Percentiles rank a stretch among this genome's conserved stretches.
Conservation (phyloP, 2,113 vertebrate species). For the Peromyscus californicus region DNA sequence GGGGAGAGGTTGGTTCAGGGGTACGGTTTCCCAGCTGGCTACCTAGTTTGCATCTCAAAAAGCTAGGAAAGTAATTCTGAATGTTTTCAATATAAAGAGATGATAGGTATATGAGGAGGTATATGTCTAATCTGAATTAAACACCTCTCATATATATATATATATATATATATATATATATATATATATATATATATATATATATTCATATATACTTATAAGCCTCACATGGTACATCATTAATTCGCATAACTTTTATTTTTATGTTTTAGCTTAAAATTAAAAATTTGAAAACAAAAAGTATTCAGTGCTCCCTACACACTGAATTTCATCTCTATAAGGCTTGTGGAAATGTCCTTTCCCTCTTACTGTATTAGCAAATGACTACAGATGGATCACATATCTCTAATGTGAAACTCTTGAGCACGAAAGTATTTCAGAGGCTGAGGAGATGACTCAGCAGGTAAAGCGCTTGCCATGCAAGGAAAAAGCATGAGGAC, state of each 20-base stretch:
- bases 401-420: neutral
- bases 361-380: neutral
- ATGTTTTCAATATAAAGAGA: neutral
- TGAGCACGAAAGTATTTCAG: neutral
- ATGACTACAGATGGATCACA: neutral
- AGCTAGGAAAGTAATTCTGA: neutral
- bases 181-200: neutral
- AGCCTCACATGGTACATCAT: neutral
- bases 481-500: neutral
- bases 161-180: neutral
- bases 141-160: neutral
- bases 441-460: neutral
- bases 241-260: neutral
- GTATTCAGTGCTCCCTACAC: neutral
- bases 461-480: neutral
- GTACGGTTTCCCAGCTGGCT: no score
- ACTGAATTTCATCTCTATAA: conserved; percentile 36
- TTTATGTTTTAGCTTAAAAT: neutral
- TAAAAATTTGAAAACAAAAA: neutral
- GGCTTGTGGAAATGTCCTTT: neutral
- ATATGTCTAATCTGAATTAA: neutral
- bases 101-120: neutral
- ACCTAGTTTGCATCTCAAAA: neutral
- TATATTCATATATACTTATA: neutral
- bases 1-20: neutral